Conservation (phyloP, 2,113 vertebrate genomes). For the Vidua chalybeata region DNA sequence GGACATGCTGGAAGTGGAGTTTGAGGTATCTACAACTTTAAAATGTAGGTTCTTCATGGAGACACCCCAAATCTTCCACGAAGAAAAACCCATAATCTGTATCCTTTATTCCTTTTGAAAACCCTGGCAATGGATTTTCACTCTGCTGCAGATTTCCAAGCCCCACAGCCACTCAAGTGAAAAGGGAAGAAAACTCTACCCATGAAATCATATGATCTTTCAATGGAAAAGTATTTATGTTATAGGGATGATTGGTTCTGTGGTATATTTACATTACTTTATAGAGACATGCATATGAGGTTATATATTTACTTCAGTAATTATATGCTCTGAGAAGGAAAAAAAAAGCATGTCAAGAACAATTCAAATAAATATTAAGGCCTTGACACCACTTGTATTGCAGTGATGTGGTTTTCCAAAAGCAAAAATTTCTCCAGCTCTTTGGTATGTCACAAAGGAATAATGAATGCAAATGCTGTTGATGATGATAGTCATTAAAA, state of each 20-base stretch:
- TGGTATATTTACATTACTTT: conserved; percentile 3
- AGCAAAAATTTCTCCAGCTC: conserved; percentile 7
- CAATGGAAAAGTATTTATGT: background rate
- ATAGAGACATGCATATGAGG: background rate
- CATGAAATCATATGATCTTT: background rate
- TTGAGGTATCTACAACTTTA: background rate
- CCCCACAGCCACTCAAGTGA: background rate
- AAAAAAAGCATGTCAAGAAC: background rate
- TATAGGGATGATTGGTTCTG: background rate
- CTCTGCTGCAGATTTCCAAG: background rate
- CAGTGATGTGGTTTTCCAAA: conserved; percentile 8
- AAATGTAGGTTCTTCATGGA: background rate
- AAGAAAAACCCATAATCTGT: background rate
- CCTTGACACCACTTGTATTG: conserved; percentile 1
- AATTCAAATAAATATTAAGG: conserved; percentile 46
- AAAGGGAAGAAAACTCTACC: background rate
- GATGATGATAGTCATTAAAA: conserved; percentile 74
- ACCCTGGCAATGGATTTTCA: background rate
- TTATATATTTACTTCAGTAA: conserved; percentile 30
- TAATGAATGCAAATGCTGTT: conserved; percentile 67
- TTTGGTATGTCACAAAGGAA: conserved; percentile 49
- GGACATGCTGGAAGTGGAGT: background rate
- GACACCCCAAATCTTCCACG: background rate
- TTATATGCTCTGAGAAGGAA: background rate
- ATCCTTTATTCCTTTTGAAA: background rate